Conservation (phyloP, 2,888 invertebrate species). For the Hypena proboscidalis region DNA sequence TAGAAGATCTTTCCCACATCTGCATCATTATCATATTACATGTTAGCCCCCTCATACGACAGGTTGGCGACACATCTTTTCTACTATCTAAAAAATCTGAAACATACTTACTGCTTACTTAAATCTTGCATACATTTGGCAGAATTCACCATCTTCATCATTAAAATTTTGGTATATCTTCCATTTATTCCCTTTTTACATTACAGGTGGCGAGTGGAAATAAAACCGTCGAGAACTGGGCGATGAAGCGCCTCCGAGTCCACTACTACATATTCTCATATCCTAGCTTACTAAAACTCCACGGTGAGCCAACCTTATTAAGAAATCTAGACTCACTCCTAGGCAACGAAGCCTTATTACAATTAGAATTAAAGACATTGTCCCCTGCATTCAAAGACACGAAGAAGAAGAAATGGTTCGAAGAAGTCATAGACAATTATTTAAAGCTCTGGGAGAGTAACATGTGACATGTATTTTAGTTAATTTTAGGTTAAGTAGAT, state of each 20-base stretch:
- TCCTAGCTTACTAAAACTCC: conserved; percentile 91
- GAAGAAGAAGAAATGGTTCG: conserved; percentile 92
- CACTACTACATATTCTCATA: conserved; percentile 93
- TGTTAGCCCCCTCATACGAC: too few relatives aligned
- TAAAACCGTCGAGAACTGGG: conserved; percentile 91
- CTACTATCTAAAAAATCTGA: too few relatives aligned
- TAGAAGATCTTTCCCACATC: too few relatives aligned
- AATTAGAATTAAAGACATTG: conserved; percentile 92
- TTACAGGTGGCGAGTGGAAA: conserved; percentile 90
- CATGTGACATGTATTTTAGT: conserved; percentile 84
- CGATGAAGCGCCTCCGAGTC: conserved; percentile 88
- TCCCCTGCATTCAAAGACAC: conserved; percentile 91
- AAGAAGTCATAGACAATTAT: conserved; percentile 95
- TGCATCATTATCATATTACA: too few relatives aligned
- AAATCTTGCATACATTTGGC: too few relatives aligned
- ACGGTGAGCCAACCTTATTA: conserved; percentile 90
- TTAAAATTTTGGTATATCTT: too few relatives aligned
- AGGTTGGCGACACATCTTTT: too few relatives aligned
- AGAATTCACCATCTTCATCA: too few relatives aligned
- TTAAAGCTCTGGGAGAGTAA: conserved; percentile 96
- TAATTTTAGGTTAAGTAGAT: conserved; percentile 38
- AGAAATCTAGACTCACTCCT: conserved; percentile 89
- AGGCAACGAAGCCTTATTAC: conserved; percentile 93
- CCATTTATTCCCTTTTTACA: too few relatives aligned
- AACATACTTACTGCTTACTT: too few relatives aligned